Percentiles rank a stretch among this genome's conserved stretches.
Conservation (phyloP, 2,797 vertebrate genomes). For the Diplodus puntazzo region DNA sequence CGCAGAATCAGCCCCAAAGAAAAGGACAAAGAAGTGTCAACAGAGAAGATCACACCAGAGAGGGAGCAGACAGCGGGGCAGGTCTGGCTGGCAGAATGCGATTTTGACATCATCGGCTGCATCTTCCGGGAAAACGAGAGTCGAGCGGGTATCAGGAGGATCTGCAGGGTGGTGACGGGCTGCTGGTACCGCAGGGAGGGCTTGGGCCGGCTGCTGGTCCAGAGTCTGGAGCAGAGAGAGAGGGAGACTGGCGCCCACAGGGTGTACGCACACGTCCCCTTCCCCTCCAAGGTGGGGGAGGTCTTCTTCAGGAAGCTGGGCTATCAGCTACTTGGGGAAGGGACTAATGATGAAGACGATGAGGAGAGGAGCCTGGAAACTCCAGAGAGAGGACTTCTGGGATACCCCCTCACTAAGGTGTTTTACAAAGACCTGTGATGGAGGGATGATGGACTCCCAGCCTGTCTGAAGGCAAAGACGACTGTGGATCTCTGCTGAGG, state of each 20-base stretch:
- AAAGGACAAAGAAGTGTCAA: conserved; percentile 67
- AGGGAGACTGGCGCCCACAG: conserved; percentile 78
- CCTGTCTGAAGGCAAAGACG: conserved; percentile 18
- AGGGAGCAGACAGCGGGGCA: conserved; percentile 79
- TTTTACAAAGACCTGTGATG: conserved; percentile 90
- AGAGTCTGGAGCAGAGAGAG: conserved; percentile 86
- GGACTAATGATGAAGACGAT: conserved; percentile 70
- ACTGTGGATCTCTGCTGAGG: conserved; percentile 18
- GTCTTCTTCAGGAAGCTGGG: conserved; percentile 89
- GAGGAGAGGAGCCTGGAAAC: conserved; percentile 73
- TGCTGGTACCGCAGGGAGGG: conserved; percentile 91
- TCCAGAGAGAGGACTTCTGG: conserved; percentile 86
- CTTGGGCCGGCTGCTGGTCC: conserved; percentile 86
- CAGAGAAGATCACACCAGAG: conserved; percentile 75
- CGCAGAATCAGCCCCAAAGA: conserved; percentile 69
- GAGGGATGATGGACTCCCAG: conserved; percentile 17
- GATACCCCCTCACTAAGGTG: conserved; percentile 88
- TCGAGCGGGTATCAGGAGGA: conserved; percentile 54
- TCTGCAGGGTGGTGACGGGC: conserved; percentile 89
- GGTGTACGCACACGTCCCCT: conserved; percentile 86
- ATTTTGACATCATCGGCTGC: conserved; percentile 89
- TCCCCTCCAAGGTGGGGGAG: conserved; percentile 86
- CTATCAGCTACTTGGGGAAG: conserved; percentile 82
- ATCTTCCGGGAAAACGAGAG: conserved; percentile 83
- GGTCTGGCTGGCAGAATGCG: conserved; percentile 90